These are phyloP conservation scores for Thereva unica DNA, from an alignment of 2,888 invertebrate species.

Conservation along the genomic window DNA sequence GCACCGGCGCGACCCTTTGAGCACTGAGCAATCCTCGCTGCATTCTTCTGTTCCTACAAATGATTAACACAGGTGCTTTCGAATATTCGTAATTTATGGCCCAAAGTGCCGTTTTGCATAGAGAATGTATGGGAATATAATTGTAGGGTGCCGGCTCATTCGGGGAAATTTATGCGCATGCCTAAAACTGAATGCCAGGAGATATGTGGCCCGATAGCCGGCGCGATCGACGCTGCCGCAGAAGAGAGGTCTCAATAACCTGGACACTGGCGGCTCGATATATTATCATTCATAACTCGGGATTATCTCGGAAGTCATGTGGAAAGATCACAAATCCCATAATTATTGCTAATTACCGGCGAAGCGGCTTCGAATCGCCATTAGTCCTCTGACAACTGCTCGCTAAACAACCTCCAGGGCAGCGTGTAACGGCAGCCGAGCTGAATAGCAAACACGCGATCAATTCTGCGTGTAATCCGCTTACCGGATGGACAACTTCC, in stretches of 20 bases:
- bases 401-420: constrained; percentile 15
- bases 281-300: constrained; percentile 24
- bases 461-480: constrained; percentile 25
- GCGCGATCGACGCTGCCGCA: constrained; percentile 1
- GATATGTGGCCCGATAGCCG: constrained; percentile 1
- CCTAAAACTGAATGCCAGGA: too few species aligned
- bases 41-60: too few species aligned
- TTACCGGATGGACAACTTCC: constrained; percentile 22
- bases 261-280: constrained; percentile 20
- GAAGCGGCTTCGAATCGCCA: constrained; percentile 20
- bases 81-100: too few species aligned
- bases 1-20: constrained; percentile 1
- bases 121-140: too few species aligned
- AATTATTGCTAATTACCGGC: constrained; percentile 35
- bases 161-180: too few species aligned
- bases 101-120: too few species aligned
- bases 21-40: too few species aligned
- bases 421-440: background rate
- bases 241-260: constrained; percentile 9
- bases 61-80: too few species aligned
- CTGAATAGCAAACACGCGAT: constrained; percentile 30
- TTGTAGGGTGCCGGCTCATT: too few species aligned
- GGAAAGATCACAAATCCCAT: constrained; percentile 18
- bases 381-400: constrained; percentile 27
- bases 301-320: constrained; percentile 16